Evolutionary conservation across 1,140 invertebrate species (phyloP), one percentile per base, ranked within the genome.

Genomic region (Cotesia vestalis): DNA sequence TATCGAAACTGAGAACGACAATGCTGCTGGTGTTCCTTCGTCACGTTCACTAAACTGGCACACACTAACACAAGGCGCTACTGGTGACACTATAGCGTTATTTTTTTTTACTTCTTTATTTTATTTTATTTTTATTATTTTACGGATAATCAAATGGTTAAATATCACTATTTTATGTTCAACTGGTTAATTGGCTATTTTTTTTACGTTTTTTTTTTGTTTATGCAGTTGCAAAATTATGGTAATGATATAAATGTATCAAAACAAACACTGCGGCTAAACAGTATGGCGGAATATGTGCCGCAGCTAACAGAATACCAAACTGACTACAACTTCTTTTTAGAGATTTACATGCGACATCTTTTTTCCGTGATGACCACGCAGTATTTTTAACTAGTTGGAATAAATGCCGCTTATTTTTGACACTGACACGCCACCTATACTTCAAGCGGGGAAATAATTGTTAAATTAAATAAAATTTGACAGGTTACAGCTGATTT

Each of bases 251-350:
- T 11, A 17, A 38, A 63, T 51, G 14, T 62, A 66, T 63, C 67
- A 73, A 75, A 75, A 73, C 63, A 73, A 75, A 75, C 71, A 75
- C 74, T 61, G 68, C 71, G 66, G 71, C 17, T 17, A 17, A 17
- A 71, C 74, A 75, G 72, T 75, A 75, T 75, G 74, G 74, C 71
- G 68, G 74, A 73, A 38, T 60, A 8, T 46, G 8, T 9, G 52
- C 61, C 61, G 67, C 62, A 70, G 62, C 55, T 60, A 4, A 9
- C 40, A 46, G 9, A 14, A 38, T 53, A 8, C 17, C 9, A 12
- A 27, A 38, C 27, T 55, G 46, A 35, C n/a, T n/a, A 38, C 52
- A 71, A 36, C 35, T 36, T 14, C 12, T 51, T 51, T 20, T 6
- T 35, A 4, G 9, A 63, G 5, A 51, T n/a, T 36, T 36, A 12